Base-by-base conservation (phyloP, 2,888 invertebrate genomes). In the Chrysolina oricalcia region DNA sequence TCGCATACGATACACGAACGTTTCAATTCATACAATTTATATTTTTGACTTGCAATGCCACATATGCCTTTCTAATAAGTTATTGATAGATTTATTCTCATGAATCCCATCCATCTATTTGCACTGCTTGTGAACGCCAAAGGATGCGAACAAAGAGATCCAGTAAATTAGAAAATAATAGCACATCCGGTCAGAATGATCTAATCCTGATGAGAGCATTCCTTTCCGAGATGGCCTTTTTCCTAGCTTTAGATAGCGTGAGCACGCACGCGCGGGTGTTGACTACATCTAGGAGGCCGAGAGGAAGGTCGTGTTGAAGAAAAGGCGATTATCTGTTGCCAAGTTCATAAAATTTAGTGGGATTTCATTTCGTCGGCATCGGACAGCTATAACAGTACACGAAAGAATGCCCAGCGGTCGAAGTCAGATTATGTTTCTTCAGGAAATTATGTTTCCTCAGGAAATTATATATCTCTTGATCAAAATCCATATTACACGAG, bases 231-330 rank as follows among this genome's bases (percentile, higher is more conserved):
- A 41, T 64, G 40, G 17, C 27, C 17, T 17, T 40, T 66, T 62
- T 23, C 67, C 41, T 15, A 67, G 50, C 68, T 73, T 73, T 73
- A 73, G 67, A 83, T 82, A 83, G 78, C 82, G 83, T 80, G 82
- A 82, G 71, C 81, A 80, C 79, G 81, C 82, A 79, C 79, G 81
- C 82, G 82, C 83, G 67, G 78, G 80, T 79, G 77, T 77, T 79
- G 80, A 82, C 78, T 73, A 79, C 77, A 79, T 80, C 79, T 74
- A 78, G 76, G 75, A 76, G 81, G 81, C 84, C 81, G 81, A 82
- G 83, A 83, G 85, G 83, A 83, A 86, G 85, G 85, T 85, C 84
- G 84, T 85, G 86, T 86, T 84, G 83, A 74, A 77, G 81, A 84
- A 81, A 75, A 64, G 80, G 73, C 77, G 80, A 83, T 83, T 81